A percentile compares a stretch with the other conserved stretches of the same genome.
Evolutionary conservation across 2,113 vertebrate genomes (phyloP).

Genomic region (Sakesphorus luctuosus): DNA sequence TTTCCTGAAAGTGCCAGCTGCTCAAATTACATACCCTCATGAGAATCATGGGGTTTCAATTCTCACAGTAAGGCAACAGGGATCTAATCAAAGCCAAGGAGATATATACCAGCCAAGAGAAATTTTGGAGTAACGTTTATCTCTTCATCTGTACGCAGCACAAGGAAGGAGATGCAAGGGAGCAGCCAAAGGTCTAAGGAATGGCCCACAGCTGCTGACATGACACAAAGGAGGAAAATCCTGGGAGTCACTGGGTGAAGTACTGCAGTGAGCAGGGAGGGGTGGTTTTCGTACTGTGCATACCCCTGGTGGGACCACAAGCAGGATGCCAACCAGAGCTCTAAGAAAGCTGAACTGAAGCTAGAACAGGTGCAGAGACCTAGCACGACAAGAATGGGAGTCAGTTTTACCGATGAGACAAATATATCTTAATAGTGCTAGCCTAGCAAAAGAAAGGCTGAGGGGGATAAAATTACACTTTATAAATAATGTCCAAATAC

Average conservation of each 20-base stretch:
- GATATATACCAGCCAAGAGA: background rate
- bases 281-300: background rate
- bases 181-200: background rate
- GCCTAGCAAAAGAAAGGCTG: background rate
- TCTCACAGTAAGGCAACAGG: background rate
- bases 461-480: background rate
- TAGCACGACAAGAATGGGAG: background rate
- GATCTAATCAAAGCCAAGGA: background rate
- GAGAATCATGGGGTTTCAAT: background rate
- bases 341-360: background rate
- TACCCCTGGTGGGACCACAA: background rate
- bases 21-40: background rate
- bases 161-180: background rate
- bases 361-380: slow-evolving; percentile 39
- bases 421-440: slow-evolving; percentile 13
- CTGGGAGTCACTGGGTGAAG: background rate
- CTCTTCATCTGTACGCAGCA: background rate
- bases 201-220: background rate
- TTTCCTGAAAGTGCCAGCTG: background rate
- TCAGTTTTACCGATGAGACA: slow-evolving; percentile 1
- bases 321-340: background rate
- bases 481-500: slow-evolving; percentile 32
- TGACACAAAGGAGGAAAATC: background rate
- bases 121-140: background rate
- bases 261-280: background rate